Evolutionary conservation across 2,888 invertebrate species (phyloP).

Genomic region (Pedicia rivosa): DNA sequence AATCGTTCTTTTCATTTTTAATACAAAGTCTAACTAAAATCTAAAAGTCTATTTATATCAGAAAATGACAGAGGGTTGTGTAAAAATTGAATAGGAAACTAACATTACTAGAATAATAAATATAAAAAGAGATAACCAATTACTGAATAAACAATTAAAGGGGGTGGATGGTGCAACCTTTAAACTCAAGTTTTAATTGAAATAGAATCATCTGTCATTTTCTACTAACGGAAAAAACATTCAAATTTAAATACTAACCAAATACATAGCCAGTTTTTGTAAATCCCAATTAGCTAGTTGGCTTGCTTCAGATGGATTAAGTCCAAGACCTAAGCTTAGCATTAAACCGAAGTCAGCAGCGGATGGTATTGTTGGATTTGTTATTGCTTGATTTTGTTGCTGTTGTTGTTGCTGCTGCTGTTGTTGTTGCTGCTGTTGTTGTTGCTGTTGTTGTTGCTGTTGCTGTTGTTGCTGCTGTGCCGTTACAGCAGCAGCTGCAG

Average conservation of each 20-base stretch:
- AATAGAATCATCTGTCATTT: too few relatives aligned
- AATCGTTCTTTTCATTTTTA: too few relatives aligned
- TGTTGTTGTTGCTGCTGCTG: constrained; percentile 21
- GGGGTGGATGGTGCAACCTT: neutral
- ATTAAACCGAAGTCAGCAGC: constrained; percentile 31
- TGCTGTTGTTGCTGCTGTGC: constrained; percentile 7
- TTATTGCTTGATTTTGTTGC: constrained; percentile 11
- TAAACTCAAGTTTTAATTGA: too few relatives aligned
- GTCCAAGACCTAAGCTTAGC: constrained; percentile 23
- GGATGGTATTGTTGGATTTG: constrained; percentile 20
- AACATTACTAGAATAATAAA: too few relatives aligned
- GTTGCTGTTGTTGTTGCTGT: constrained; percentile 7
- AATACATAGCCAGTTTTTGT: constrained; percentile 55
- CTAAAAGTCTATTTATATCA: too few relatives aligned
- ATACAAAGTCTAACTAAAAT: too few relatives aligned
- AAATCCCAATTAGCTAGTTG: constrained; percentile 57
- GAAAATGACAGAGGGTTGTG: neutral
- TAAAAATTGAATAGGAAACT: too few relatives aligned
- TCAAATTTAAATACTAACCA: constrained; percentile 40
- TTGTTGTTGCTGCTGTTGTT: constrained; percentile 17
- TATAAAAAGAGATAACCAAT: too few relatives aligned
- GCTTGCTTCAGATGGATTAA: constrained; percentile 33
- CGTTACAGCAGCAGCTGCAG: constrained; percentile 12
- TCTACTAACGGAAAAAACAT: constrained; percentile 14
- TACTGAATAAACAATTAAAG: neutral